phyloP scores from a whole-genome alignment of 2,888 invertebrate genomes.

The Selenia dentaria region DNA sequence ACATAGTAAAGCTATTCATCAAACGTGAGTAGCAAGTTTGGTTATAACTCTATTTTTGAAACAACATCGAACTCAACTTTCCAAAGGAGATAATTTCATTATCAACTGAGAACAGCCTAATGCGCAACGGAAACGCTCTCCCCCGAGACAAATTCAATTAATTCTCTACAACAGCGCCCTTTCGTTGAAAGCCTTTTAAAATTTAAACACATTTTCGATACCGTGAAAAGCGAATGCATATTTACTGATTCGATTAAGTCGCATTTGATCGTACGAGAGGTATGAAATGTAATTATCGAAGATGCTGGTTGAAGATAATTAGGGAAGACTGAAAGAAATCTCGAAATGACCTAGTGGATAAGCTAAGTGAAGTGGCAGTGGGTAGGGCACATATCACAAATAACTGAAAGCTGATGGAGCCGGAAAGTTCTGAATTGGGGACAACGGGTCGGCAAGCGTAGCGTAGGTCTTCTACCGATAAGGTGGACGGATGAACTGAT shows the following conservation, averaged over 20 bases:
- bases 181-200: slow-evolving; percentile 74
- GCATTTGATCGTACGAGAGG: slow-evolving; percentile 15
- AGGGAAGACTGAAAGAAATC: no score
- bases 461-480: no score
- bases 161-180: slow-evolving; percentile 71
- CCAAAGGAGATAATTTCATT: slow-evolving; percentile 74
- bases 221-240: slow-evolving; percentile 17
- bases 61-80: slow-evolving; percentile 42
- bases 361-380: no score
- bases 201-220: slow-evolving; percentile 71
- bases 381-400: no score
- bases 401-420: no score
- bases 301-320: background rate
- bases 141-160: slow-evolving; percentile 81
- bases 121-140: slow-evolving; percentile 75
- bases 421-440: no score
- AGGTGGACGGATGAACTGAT: no score
- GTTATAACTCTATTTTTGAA: slow-evolving; percentile 8
- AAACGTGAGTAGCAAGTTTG: background rate
- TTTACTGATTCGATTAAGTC: slow-evolving; percentile 22
- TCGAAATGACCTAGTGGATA: no score
- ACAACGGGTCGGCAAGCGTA: no score
- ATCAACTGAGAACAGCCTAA: slow-evolving; percentile 68
- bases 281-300: slow-evolving; percentile 11
- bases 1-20: background rate